These are phyloP conservation scores for Ptychadena robeensis DNA, from an alignment of 2,797 vertebrate genomes.

Conservation along the genomic window DNA sequence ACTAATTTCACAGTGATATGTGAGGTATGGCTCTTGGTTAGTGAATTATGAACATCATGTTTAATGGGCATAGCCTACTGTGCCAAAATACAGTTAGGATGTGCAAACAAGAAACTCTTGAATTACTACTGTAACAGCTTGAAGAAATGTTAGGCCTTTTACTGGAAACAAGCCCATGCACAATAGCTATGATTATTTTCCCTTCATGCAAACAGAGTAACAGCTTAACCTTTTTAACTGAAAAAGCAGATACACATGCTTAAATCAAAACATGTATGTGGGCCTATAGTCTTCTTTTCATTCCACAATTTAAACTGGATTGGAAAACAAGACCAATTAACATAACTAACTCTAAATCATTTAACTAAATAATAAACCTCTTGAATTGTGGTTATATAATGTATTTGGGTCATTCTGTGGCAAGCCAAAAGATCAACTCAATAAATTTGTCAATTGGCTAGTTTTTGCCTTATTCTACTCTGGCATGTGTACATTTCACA, in stretches of 20 bases:
- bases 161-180: too few species aligned
- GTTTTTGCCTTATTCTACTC: conserved; percentile 16
- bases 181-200: not conserved
- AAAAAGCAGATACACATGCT: too few species aligned
- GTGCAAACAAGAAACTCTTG: not conserved
- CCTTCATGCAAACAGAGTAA: not conserved
- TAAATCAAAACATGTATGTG: too few species aligned
- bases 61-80: not conserved
- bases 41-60: not conserved
- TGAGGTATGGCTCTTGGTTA: not conserved
- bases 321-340: not conserved
- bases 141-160: not conserved
- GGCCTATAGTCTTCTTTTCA: too few species aligned
- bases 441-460: conserved; percentile 38
- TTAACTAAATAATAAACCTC: conserved; percentile 34
- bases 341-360: conserved; percentile 50
- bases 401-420: conserved; percentile 33
- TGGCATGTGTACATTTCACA: conserved; percentile 35
- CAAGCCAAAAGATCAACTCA: conserved; percentile 43
- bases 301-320: not conserved
- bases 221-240: not conserved
- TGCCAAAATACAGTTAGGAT: not conserved
- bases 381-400: conserved; percentile 35
- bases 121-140: not conserved
- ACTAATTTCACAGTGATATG: conserved; percentile 2